These are phyloP conservation scores for Folsomia candida DNA, from an alignment of 2,888 invertebrate genomes.

Conservation along the genomic window DNA sequence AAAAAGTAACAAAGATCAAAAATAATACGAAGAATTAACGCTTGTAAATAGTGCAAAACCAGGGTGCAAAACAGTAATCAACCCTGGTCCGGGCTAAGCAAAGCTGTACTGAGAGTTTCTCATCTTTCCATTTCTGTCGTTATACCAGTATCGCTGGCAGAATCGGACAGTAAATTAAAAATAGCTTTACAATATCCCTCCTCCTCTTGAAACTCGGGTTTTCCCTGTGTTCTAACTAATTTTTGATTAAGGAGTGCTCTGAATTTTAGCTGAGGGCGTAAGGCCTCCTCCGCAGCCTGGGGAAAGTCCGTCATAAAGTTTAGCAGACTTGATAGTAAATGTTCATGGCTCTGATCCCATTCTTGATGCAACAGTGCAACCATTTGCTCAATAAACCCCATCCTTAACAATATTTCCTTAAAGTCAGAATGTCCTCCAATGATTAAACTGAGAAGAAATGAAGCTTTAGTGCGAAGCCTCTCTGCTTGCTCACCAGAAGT, in stretches of 20 bases:
- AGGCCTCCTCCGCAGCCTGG: not conserved
- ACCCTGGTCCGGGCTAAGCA: no score
- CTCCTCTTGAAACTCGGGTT: not conserved
- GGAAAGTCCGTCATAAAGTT: not conserved
- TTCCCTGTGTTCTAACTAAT: not conserved
- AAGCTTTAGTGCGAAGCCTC: constrained; percentile 4
- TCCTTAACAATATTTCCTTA: not conserved
- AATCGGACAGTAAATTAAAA: not conserved
- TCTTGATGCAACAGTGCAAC: constrained; percentile 5
- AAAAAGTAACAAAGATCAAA: no score
- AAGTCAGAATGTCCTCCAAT: not conserved
- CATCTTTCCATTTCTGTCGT: no score
- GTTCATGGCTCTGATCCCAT: constrained; percentile 7
- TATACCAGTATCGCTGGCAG: no score
- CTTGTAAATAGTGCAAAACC: no score
- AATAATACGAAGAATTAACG: no score
- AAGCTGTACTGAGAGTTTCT: no score
- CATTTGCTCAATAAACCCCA: constrained; percentile 11
- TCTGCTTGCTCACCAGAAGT: not conserved
- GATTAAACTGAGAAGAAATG: constrained; percentile 1
- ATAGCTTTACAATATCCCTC: constrained; percentile 1
- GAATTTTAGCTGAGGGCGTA: not conserved
- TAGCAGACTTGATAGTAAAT: not conserved
- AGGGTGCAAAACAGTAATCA: no score
- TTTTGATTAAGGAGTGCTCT: not conserved